phyloP scores from a whole-genome alignment of 2,797 vertebrate genomes.

The Alectoris magna region DNA sequence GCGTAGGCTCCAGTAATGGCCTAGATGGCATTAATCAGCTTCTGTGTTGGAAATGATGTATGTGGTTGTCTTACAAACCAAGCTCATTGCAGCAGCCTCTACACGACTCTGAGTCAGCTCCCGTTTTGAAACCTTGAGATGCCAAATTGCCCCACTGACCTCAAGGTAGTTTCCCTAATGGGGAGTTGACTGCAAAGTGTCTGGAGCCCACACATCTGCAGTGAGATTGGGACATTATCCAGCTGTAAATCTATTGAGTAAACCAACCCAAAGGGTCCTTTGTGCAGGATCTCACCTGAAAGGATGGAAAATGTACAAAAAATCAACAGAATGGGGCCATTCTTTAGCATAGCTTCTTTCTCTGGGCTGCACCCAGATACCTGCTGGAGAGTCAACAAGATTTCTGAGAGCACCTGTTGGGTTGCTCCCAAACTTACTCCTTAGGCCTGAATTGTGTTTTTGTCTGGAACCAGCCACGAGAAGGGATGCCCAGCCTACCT shows the following conservation, averaged over 20 bases:
- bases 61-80: background rate
- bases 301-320: background rate
- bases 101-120: background rate
- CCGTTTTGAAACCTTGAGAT: background rate
- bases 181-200: background rate
- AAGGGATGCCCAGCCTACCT: background rate
- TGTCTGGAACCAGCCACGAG: background rate
- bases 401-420: background rate
- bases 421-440: background rate
- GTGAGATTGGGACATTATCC: background rate
- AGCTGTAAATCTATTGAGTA: rapidly evolving
- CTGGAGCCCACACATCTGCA: background rate
- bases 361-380: background rate
- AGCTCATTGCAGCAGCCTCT: conserved; percentile 23
- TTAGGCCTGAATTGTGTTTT: background rate
- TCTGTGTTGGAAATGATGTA: background rate
- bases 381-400: background rate
- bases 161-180: conserved; percentile 2
- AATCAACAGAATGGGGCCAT: background rate
- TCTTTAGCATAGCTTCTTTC: background rate
- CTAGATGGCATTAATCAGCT: background rate
- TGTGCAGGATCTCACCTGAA: background rate
- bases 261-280: background rate
- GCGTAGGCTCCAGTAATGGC: background rate
- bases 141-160: background rate